A percentile compares a stretch with the other conserved stretches of the same genome.
Evolutionary conservation across 2,888 invertebrate genomes (phyloP).

Genomic region (Anarsia innoxiella): DNA sequence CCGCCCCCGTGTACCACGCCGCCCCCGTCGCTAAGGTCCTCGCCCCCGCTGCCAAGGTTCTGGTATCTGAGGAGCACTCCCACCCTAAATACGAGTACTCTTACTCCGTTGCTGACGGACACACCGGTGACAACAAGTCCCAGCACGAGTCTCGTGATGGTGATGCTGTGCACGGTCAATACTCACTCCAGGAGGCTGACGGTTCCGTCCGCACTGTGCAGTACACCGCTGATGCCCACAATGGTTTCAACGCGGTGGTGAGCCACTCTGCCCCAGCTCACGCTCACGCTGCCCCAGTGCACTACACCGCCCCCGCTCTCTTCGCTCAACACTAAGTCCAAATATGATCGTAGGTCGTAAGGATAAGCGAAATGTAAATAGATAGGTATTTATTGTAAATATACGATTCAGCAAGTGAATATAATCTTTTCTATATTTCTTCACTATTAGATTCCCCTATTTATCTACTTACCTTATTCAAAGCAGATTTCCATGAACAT

Average conservation of each 20-base stretch:
- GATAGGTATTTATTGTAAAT: conserved; percentile 19
- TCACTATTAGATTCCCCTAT: too few relatives aligned
- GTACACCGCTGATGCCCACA: conserved; percentile 72
- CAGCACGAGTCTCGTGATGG: conserved; percentile 76
- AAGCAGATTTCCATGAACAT: too few relatives aligned
- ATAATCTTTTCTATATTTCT: too few relatives aligned
- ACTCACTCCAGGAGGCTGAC: conserved; percentile 63
- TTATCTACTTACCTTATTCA: too few relatives aligned
- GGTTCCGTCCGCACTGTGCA: conserved; percentile 70
- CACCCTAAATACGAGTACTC: conserved; percentile 76
- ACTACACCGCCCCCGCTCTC: conserved; percentile 33
- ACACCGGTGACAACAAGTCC: conserved; percentile 77
- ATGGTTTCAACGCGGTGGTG: conserved; percentile 65
- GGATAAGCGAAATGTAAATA: conserved; percentile 16
- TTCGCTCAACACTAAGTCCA: background rate
- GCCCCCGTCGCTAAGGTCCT: conserved; percentile 33
- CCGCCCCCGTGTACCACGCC: conserved; percentile 27
- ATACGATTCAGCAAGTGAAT: conserved; percentile 15
- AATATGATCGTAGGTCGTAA: conserved; percentile 1
- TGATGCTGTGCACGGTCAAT: conserved; percentile 75
- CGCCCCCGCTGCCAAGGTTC: conserved; percentile 32
- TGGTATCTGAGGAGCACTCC: conserved; percentile 51
- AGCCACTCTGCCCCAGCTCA: conserved; percentile 51
- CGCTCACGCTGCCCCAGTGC: conserved; percentile 24
- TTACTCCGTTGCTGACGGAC: conserved; percentile 74